Conservation (phyloP, 2,888 invertebrate species). For the Dicroscelio sp. region DNA sequence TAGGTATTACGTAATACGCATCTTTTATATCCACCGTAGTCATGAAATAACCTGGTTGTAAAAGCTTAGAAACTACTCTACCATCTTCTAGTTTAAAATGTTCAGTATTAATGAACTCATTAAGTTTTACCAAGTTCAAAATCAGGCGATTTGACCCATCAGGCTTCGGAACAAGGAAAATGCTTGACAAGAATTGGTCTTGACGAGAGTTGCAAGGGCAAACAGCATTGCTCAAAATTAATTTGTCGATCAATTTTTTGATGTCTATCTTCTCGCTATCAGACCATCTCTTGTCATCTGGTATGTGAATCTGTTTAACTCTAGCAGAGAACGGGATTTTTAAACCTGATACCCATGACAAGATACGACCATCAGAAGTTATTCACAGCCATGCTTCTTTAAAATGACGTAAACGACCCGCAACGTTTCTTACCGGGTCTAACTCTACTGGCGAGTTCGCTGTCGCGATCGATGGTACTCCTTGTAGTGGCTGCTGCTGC, state of each 20-base stretch:
- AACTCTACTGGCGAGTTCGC: neutral
- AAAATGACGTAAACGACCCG: constrained; percentile 48
- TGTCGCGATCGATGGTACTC: no score
- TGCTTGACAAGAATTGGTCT: constrained; percentile 24
- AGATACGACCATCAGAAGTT: constrained; percentile 40
- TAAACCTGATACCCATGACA: constrained; percentile 54
- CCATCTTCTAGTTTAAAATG: constrained; percentile 81
- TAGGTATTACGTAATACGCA: constrained; percentile 69
- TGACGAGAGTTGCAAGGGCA: neutral
- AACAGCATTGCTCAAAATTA: constrained; percentile 60
- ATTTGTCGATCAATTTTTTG: constrained; percentile 19
- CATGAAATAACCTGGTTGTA: constrained; percentile 62
- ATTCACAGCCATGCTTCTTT: constrained; percentile 15
- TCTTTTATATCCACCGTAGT: constrained; percentile 71
- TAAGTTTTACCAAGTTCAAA: constrained; percentile 73
- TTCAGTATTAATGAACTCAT: constrained; percentile 61
- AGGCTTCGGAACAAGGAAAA: constrained; percentile 67
- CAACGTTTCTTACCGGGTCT: constrained; percentile 39
- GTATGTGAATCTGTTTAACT: neutral
- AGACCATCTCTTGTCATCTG: constrained; percentile 22
- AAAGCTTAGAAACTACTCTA: constrained; percentile 52
- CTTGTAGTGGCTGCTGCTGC: constrained; percentile 7
- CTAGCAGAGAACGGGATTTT: constrained; percentile 40
- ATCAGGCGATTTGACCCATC: constrained; percentile 70
- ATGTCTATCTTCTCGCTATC: neutral